phyloP scores from a whole-genome alignment of 2,888 invertebrate genomes.

The Seladonia tumulorum region DNA sequence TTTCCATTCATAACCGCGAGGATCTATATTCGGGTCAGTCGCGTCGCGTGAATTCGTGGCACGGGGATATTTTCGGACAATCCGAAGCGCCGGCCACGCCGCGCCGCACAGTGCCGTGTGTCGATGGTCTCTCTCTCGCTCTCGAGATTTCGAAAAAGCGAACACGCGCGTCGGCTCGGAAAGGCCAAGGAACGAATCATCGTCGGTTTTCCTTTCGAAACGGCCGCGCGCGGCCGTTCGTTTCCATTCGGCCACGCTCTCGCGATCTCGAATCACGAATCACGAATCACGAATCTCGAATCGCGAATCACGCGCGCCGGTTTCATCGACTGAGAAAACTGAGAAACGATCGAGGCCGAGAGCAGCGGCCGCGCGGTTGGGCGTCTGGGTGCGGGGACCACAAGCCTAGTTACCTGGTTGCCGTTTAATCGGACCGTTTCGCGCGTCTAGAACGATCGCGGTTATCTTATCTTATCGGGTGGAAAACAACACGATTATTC shows the following conservation, averaged over 20 bases:
- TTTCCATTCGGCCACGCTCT: slow-evolving; percentile 49
- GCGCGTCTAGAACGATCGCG: slow-evolving; percentile 20
- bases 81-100: slow-evolving; percentile 15
- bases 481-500: slow-evolving; percentile 64
- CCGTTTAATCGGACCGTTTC: slow-evolving; percentile 10
- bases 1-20: slow-evolving; percentile 82
- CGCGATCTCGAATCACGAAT: slow-evolving; percentile 29
- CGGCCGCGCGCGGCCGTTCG: slow-evolving; percentile 10
- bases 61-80: slow-evolving; percentile 70
- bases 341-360: neutral
- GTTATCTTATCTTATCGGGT: slow-evolving; percentile 71
- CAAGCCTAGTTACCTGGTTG: neutral
- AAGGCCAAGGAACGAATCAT: slow-evolving; percentile 7
- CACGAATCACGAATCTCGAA: neutral
- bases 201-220: slow-evolving; percentile 35
- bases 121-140: neutral
- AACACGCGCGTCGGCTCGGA: slow-evolving; percentile 29
- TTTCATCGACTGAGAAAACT: neutral
- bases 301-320: too few species aligned
- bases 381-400: neutral
- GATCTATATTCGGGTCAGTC: slow-evolving; percentile 75
- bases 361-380: neutral
- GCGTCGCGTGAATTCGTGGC: slow-evolving; percentile 71
- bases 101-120: neutral
- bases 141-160: neutral